These are phyloP conservation scores for Oxyruncus cristatus DNA, from an alignment of 2,113 vertebrate species.

Conservation along the genomic window DNA sequence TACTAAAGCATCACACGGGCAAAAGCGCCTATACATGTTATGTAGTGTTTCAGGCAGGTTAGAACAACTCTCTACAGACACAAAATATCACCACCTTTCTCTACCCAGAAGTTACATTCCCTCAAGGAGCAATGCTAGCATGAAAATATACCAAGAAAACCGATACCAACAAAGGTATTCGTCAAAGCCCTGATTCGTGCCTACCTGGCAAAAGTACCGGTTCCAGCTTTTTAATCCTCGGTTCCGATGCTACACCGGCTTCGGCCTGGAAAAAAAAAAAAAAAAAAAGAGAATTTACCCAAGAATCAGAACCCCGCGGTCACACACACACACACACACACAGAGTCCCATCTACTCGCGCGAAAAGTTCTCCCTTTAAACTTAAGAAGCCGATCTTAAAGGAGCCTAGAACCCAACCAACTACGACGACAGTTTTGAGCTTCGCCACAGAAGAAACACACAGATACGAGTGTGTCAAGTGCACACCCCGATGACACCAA, in stretches of 20 bases:
- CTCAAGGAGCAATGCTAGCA: background rate
- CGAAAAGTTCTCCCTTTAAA: background rate
- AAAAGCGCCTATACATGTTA: background rate
- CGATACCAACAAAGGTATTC: background rate
- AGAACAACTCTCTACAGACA: background rate
- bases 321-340: background rate
- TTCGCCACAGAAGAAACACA: too few relatives aligned
- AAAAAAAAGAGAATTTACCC: background rate
- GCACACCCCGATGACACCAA: background rate
- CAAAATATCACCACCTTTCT: background rate
- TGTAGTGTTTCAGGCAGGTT: background rate
- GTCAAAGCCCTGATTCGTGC: background rate
- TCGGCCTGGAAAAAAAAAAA: constrained; percentile 74
- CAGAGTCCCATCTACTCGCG: background rate
- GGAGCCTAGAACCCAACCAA: background rate
- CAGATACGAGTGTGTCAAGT: background rate
- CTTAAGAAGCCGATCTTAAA: background rate
- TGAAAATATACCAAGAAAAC: background rate
- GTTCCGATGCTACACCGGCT: constrained; percentile 78
- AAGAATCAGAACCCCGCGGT: background rate
- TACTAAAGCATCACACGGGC: background rate
- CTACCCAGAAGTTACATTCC: background rate
- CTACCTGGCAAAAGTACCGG: constrained; percentile 90
- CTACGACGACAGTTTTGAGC: background rate
- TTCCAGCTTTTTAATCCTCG: constrained; percentile 90